Base-by-base conservation (phyloP, 2,113 vertebrate genomes). In the Megatriorchis doriae region DNA sequence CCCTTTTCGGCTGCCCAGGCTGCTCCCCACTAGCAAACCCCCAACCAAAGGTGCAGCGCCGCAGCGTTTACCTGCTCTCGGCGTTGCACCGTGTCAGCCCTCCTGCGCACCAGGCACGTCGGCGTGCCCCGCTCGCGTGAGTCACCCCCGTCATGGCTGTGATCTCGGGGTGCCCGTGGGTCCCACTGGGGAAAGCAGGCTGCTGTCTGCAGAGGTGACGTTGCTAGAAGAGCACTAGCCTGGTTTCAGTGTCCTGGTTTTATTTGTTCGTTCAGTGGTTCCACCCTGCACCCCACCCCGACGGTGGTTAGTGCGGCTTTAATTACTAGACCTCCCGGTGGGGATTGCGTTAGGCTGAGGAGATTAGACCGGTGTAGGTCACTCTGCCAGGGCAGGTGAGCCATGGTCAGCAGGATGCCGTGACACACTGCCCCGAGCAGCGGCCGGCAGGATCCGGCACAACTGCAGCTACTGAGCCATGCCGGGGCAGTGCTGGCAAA, bases 191-290 rank as follows among this genome's bases (percentile, higher is more conserved):
- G 90, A 87, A 78, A 85, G 50, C 25, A 4, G 55, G 73, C 50
- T 42, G n/a, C 66, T 38, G 13, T 8, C 90, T 56, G 47, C n/a
- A 52, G 34, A 47, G 65, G 38, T 86, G 84, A 38, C 59, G 45
- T 67, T 91, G 89, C 89, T 96, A 71, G 83, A 94, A 94, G 80
- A 86, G 27, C 42, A 13, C 40, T 26, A 81, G 61, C 52, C 68
- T 79, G 94, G 96, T 96, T 96, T 96, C 96, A 95, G 94, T 96
- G 95, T 86, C 95, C 96, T 96, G 95, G 77, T 94, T 95, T 93
- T 90, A 70, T 96, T 94, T 78, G 50, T 50, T 47, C 0, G 0
- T 62, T 61, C 18, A 6, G n/a, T 20, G 36, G 84, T 95, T 94
- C 93, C 93, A 36, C 87, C 95, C 90, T n/a, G 48, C 2, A 4